Evolutionary conservation across 2,888 invertebrate genomes (phyloP).

Genomic region (Dioctria rufipes): DNA sequence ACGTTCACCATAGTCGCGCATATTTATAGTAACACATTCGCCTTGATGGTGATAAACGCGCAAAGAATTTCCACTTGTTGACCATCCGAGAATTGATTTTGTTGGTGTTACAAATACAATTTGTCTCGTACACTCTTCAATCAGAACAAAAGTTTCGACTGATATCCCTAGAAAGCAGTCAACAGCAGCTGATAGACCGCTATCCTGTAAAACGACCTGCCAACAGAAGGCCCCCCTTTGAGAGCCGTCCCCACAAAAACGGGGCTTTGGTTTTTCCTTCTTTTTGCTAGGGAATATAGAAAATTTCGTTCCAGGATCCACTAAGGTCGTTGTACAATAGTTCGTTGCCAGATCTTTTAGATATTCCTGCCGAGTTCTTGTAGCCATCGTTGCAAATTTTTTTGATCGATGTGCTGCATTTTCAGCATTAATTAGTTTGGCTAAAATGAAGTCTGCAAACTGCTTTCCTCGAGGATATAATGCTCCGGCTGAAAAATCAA

Average conservation of each 20-base stretch:
- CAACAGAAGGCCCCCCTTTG: slow-evolving; percentile 86
- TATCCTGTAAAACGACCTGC: slow-evolving; percentile 83
- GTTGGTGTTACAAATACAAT: slow-evolving; percentile 91
- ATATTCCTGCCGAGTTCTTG: slow-evolving; percentile 94
- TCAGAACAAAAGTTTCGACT: slow-evolving; percentile 87
- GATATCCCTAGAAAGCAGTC: slow-evolving; percentile 91
- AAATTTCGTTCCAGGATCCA: slow-evolving; percentile 90
- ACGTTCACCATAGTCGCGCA: slow-evolving; percentile 79
- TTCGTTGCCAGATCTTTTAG: slow-evolving; percentile 93
- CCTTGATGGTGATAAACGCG: slow-evolving; percentile 94
- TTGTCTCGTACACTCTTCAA: slow-evolving; percentile 87
- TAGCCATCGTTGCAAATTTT: slow-evolving; percentile 97
- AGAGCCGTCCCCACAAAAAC: slow-evolving; percentile 81
- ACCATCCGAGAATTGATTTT: slow-evolving; percentile 80
- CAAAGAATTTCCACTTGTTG: slow-evolving; percentile 76
- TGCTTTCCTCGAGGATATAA: slow-evolving; percentile 90
- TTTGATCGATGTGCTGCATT: slow-evolving; percentile 96
- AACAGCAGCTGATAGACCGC: slow-evolving; percentile 76
- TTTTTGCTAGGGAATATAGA: slow-evolving; percentile 82
- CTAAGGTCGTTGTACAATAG: slow-evolving; percentile 83
- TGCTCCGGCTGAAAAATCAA: slow-evolving; percentile 75
- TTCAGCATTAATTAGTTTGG: slow-evolving; percentile 97
- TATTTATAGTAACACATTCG: slow-evolving; percentile 88
- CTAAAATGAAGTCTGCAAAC: slow-evolving; percentile 95
- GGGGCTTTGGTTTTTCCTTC: slow-evolving; percentile 82